phyloP scores from a whole-genome alignment of 2,797 vertebrate genomes.

The Diplodus puntazzo region DNA sequence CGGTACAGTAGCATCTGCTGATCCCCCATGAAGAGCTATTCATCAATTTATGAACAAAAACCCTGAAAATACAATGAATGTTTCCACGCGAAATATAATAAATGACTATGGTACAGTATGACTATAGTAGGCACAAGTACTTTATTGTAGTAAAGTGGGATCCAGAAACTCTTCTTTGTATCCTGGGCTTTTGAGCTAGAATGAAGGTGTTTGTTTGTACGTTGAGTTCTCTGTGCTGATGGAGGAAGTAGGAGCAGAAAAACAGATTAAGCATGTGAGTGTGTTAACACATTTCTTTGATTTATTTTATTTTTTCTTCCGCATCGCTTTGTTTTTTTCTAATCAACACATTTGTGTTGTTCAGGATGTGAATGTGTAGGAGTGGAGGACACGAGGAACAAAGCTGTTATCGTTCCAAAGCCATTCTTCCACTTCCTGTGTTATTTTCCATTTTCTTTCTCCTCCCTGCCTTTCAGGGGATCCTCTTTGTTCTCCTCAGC shows the following conservation, averaged over 20 bases:
- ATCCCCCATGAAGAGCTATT: background rate
- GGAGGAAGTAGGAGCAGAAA: slow-evolving; percentile 29
- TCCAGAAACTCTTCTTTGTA: background rate
- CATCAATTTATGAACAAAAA: background rate
- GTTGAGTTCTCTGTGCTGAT: slow-evolving; percentile 9
- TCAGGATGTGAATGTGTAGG: slow-evolving; percentile 23
- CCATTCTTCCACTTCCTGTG: background rate
- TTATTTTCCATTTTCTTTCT: slow-evolving; percentile 17
- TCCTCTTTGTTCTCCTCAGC: slow-evolving; percentile 27
- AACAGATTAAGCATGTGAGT: slow-evolving; percentile 39
- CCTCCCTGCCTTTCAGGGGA: background rate
- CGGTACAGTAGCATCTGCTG: background rate
- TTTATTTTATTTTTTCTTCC: slow-evolving; percentile 20
- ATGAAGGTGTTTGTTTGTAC: slow-evolving; percentile 22
- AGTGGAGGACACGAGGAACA: background rate
- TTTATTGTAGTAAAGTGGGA: background rate
- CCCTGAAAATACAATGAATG: too few relatives aligned
- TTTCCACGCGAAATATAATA: background rate
- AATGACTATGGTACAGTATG: too few relatives aligned
- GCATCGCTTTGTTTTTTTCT: slow-evolving; percentile 23
- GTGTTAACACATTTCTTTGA: slow-evolving; percentile 36
- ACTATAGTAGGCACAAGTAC: background rate
- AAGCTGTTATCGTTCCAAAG: background rate
- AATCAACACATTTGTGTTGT: slow-evolving; percentile 37
- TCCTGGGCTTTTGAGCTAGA: slow-evolving; percentile 2